Base-by-base conservation (phyloP, 2,888 invertebrate species). In the Calliopum simillimum region DNA sequence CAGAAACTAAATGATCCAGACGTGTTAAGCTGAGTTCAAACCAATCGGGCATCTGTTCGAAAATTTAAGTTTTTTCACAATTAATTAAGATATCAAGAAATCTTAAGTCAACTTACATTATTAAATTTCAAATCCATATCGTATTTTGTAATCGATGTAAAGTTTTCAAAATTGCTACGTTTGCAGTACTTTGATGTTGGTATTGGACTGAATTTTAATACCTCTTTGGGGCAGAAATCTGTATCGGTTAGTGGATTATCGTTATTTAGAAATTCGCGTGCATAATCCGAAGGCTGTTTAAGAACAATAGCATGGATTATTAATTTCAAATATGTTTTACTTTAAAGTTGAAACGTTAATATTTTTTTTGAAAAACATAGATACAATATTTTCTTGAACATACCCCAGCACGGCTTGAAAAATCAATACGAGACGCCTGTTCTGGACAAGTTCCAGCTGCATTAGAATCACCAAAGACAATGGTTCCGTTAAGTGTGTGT, bases 181-280 rank as follows among this genome's bases (percentile, higher is more conserved):
- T 84, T 85, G 74, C 86, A 86, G 70, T 83, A 84, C 65, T 83
- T 85, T 4, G 85, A 85, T 3, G 84, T 84, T 46, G 86, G 86
- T 69, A 86, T 85, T 23, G 86, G 86, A 25, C 82, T 81, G 67
- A 86, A 85, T 78, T 86, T 86, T 5, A 86, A 79, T 61, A 86
- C 82, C 71, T 86, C 86, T 67, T 84, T 84, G 62, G 86, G 86
- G 69, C 86, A 86, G 58, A 82, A 82, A 69, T 82, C 81, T 5
- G 82, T 83, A 71, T 84, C 82, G 33, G 82, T 83, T 2, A 85
- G 78, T 19, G 79, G 79, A 73, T 82, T 83, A 58, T 84, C 83
- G 12, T 83, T 84, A 16, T 79, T 73, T 19, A 84, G 75, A 59
- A 84, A 84, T 33, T 83, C 80, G 3, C 82, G 82, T 4, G 84